These are phyloP conservation scores for Okamejei kenojei DNA, from an alignment of 2,797 vertebrate species.

Conservation along the genomic window DNA sequence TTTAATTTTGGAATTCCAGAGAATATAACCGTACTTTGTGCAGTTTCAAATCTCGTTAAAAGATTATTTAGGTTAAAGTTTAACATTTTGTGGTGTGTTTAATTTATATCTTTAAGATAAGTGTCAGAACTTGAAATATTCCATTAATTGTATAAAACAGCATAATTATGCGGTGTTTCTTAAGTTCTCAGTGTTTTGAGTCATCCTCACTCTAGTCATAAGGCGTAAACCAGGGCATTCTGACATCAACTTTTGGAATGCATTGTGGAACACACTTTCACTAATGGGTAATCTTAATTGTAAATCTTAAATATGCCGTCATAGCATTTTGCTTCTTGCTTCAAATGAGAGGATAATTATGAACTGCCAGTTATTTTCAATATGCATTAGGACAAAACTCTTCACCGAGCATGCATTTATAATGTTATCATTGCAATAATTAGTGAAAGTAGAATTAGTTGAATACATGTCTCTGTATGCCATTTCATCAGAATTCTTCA, in stretches of 20 bases:
- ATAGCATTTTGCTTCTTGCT: background rate
- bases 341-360: background rate
- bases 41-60: too few species aligned
- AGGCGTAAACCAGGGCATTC: too few species aligned
- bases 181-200: too few species aligned
- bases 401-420: background rate
- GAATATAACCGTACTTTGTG: too few species aligned
- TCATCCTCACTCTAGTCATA: too few species aligned
- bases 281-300: background rate
- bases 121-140: too few species aligned
- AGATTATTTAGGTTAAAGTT: too few species aligned
- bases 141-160: too few species aligned
- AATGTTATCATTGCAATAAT: background rate
- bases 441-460: background rate
- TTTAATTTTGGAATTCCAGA: too few species aligned
- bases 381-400: background rate
- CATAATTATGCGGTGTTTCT: too few species aligned
- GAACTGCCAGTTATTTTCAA: background rate
- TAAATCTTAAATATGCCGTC: background rate
- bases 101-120: too few species aligned
- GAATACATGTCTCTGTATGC: background rate
- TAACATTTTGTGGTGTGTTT: too few species aligned
- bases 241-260: background rate
- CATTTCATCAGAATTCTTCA: background rate
- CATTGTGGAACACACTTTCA: background rate